phyloP scores from a whole-genome alignment of 2,113 vertebrate genomes.

The Platycercus adscitus region DNA sequence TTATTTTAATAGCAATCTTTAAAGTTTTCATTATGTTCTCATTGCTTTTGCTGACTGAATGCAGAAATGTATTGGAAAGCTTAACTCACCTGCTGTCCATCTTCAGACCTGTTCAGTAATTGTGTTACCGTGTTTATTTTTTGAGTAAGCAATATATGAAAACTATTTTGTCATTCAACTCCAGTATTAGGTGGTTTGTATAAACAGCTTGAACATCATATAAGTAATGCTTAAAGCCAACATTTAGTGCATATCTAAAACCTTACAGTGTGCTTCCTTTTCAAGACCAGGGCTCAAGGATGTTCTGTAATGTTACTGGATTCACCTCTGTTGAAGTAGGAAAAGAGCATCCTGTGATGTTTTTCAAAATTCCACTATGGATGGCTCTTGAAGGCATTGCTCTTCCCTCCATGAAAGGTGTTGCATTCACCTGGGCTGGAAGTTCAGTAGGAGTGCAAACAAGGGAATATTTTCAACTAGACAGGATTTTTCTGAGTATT shows the following conservation, averaged over 20 bases:
- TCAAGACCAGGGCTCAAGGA: neutral
- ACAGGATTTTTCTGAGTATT: neutral
- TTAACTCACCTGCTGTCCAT: neutral
- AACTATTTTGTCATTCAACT: neutral
- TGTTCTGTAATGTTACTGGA: neutral
- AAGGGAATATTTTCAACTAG: neutral
- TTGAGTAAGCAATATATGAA: neutral
- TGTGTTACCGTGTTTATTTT: neutral
- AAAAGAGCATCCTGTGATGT: neutral
- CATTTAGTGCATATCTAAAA: neutral
- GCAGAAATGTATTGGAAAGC: neutral
- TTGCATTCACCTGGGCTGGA: neutral
- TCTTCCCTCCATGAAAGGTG: neutral
- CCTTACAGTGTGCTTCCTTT: neutral
- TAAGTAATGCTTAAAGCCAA: neutral
- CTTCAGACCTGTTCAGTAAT: neutral
- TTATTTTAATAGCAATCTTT: constrained; percentile 51
- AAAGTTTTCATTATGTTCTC: constrained; percentile 24
- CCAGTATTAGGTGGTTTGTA: neutral
- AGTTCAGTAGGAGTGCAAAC: neutral
- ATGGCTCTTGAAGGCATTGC: neutral
- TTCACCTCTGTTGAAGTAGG: neutral
- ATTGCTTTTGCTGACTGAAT: neutral
- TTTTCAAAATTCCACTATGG: neutral
- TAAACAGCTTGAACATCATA: neutral